Evolutionary conservation across 2,888 invertebrate genomes (phyloP), one percentile per base, ranked within the genome.

Genomic region (Muscina levida): DNA sequence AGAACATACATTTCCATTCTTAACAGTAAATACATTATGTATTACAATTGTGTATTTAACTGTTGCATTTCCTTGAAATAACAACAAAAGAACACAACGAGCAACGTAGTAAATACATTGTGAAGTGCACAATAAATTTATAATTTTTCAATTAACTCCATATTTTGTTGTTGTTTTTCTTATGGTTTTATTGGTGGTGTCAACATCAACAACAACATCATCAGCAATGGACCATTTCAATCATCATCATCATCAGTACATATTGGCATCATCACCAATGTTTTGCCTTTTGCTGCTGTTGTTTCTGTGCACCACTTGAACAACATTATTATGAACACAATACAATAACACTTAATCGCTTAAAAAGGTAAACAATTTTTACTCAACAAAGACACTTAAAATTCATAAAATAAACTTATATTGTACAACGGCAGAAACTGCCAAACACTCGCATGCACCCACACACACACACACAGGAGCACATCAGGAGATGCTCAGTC

Each of bases 311-410:
- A n/a, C n/a, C 59, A 59, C 39, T 59, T 59, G 39, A 59, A 56
- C 17, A 39, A 39, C 19, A 59, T 59, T 39, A 59, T 59, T 59
- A 37, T 17, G 59, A 59, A 59, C 59, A 59, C 59, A 59, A 67
- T 48, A 74, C 80, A 77, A 81, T 77, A 81, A 67, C 81, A 77
- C 71, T 81, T 81, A 81, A 81, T 81, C 81, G 81, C 81, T 81
- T 81, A 81, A 81, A 81, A 81, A 81, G 80, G 81, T 81, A 81
- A 81, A 81, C 77, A 81, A 81, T 81, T 81, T 77, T 77, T 72
- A 74, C 81, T 81, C 77, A 74, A 74, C 81, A 81, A 81, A 81
- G 77, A 80, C 74, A 81, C 81, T 80, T 80, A 72, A 80, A 80
- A 80, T 77, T 77, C 71, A 74, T 80, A 73, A 77, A 77, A 77